Percentiles rank a stretch among this genome's conserved stretches.
Evolutionary conservation across 1,140 invertebrate species (phyloP).

Genomic region (Propsilocerus akamusi): DNA sequence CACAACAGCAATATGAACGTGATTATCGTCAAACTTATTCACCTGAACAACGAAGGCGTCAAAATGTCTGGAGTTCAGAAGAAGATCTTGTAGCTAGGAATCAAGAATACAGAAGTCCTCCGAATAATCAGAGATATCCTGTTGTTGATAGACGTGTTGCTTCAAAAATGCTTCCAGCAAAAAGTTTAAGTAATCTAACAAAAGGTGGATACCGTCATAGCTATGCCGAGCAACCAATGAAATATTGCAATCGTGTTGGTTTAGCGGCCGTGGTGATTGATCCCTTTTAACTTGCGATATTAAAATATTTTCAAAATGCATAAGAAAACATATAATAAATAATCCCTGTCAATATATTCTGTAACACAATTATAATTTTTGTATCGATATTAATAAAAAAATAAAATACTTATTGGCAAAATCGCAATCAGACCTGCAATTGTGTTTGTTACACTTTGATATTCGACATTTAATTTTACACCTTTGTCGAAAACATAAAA

Average conservation of each 20-base stretch:
- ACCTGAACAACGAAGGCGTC: background rate
- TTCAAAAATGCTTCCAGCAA: slow-evolving; percentile 5
- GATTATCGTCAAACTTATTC: slow-evolving; percentile 2
- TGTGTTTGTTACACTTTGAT: no score
- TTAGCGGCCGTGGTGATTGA: slow-evolving; percentile 21
- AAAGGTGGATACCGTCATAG: slow-evolving; percentile 32
- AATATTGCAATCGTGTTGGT: slow-evolving; percentile 19
- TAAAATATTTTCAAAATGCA: no score
- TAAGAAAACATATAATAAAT: no score
- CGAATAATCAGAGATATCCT: slow-evolving; percentile 7
- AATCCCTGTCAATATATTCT: no score
- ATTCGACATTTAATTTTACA: no score
- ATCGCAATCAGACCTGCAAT: no score
- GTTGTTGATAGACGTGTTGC: background rate
- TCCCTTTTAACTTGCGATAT: no score
- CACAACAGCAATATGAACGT: slow-evolving; percentile 4
- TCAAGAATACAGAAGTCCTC: slow-evolving; percentile 12
- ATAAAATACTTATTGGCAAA: no score
- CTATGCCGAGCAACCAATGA: slow-evolving; percentile 24
- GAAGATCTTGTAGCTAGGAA: background rate
- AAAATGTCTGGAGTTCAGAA: slow-evolving; percentile 2
- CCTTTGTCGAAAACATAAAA: no score
- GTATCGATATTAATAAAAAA: no score
- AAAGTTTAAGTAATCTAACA: slow-evolving; percentile 15
- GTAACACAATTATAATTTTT: no score